phyloP scores from a whole-genome alignment of 2,113 vertebrate genomes.

The Melierax canorus region DNA sequence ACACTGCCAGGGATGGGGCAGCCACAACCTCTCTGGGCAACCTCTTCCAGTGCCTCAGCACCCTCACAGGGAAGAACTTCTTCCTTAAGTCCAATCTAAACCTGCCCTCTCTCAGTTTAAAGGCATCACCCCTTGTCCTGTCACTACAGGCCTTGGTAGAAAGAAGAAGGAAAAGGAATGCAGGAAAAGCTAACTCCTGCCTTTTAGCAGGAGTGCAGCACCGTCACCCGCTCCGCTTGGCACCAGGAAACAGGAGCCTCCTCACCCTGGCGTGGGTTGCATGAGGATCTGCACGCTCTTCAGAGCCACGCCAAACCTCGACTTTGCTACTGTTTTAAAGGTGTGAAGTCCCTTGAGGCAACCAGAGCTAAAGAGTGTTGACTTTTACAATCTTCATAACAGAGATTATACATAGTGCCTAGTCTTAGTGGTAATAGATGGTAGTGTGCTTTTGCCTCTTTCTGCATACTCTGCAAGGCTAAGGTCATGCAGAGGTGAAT shows the following conservation, averaged over 20 bases:
- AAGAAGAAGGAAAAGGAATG: background rate
- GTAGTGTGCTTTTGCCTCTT: background rate
- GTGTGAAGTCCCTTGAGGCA: background rate
- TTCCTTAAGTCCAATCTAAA: background rate
- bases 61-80: rapidly evolving
- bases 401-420: background rate
- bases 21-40: background rate
- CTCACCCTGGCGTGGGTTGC: background rate
- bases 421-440: background rate
- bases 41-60: background rate
- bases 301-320: background rate
- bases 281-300: background rate
- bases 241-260: background rate
- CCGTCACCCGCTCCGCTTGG: background rate
- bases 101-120: background rate
- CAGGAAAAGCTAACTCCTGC: background rate
- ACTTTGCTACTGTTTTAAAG: background rate
- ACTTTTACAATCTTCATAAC: background rate
- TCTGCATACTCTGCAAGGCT: background rate
- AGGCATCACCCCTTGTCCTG: background rate
- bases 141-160: background rate
- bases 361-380: background rate
- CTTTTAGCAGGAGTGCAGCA: background rate
- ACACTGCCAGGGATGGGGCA: background rate
- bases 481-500: background rate